Evolutionary conservation across 2,113 vertebrate species (phyloP), one percentile per base, ranked within the genome.

Genomic region (Pygoscelis antarcticus): DNA sequence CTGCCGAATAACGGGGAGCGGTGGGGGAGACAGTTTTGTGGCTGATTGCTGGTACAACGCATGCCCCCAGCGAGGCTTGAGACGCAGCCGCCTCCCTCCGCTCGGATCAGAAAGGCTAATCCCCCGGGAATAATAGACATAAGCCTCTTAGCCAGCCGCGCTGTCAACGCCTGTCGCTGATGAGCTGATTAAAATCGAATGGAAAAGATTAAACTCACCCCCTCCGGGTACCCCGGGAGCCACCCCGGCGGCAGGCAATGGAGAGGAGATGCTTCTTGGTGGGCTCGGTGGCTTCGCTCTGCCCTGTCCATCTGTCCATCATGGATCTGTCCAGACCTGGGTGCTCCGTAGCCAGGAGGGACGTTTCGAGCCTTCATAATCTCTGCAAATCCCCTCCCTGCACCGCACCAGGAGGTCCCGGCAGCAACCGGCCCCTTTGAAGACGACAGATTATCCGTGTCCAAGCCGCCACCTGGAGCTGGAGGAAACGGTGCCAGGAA

Each of bases 1-100:
- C n/a, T 42, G n/a, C 20, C 1, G 4, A 51, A 10, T 27, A 60
- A 71, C 0, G 9, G 4, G 23, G 9, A 42, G 42, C 7, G 14
- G 42, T 9, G 16, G 9, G 15, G 17, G 13, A 34, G 16, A 13
- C 0, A 3, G 8, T 34, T 84, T 32, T 36, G 17, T 1, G 5
- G 29, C n/a, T 2, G 5, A 52, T 10, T 1, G 1, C 38, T 42
- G 54, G 22, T 2, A 38, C 0, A 3, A 52, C 0, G 0, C 66
- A 12, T 0, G 0, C 19, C 30, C n/a, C 27, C 61, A 16, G 38
- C 0, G 2, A 46, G 49, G 46, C 16, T 38, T 7, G 36, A 62
- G 47, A 15, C 0, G 1, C 20, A n/a, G 55, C 40, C 17, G 0
- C 49, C 52, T 83, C 74, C 36, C 69, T 69, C 34, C 1, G 4